A percentile compares a stretch with the other conserved stretches of the same genome.
Evolutionary conservation across 2,113 vertebrate genomes (phyloP).

Genomic region (Rhinichthys klamathensis): DNA sequence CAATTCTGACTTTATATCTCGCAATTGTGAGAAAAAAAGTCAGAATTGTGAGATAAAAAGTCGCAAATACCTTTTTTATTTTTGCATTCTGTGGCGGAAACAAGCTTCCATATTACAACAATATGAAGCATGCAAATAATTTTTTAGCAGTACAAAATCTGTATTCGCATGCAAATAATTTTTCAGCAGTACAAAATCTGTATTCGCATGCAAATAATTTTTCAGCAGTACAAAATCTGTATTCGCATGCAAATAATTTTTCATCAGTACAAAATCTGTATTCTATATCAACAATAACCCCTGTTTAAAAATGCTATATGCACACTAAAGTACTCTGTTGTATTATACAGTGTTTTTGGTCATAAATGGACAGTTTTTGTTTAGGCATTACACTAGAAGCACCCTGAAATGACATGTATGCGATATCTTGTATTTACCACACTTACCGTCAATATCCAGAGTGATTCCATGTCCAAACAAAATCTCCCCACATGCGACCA

Average conservation of each 20-base stretch:
- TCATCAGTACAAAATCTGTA: neutral
- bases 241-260: neutral
- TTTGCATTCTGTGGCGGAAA: no score
- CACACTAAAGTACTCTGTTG: neutral
- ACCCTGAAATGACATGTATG: neutral
- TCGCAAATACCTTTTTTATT: no score
- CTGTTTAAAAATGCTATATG: neutral
- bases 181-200: neutral
- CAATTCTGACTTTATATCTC: no score
- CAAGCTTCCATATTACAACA: no score
- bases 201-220: neutral
- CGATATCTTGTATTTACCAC: neutral
- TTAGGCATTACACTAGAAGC: neutral
- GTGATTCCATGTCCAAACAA: conserved; percentile 62
- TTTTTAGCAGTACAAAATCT: no score
- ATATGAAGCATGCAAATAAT: neutral
- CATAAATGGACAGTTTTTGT: neutral
- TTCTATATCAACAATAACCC: no score
- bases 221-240: neutral
- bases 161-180: no score
- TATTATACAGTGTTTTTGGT: neutral
- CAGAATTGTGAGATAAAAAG: no score
- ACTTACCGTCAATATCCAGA: conserved; percentile 4
- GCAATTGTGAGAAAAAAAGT: no score
- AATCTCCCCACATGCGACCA: conserved; percentile 60